Percentiles rank a stretch among this genome's conserved stretches.
Evolutionary conservation across 2,797 vertebrate species (phyloP).

Genomic region (Menidia menidia): DNA sequence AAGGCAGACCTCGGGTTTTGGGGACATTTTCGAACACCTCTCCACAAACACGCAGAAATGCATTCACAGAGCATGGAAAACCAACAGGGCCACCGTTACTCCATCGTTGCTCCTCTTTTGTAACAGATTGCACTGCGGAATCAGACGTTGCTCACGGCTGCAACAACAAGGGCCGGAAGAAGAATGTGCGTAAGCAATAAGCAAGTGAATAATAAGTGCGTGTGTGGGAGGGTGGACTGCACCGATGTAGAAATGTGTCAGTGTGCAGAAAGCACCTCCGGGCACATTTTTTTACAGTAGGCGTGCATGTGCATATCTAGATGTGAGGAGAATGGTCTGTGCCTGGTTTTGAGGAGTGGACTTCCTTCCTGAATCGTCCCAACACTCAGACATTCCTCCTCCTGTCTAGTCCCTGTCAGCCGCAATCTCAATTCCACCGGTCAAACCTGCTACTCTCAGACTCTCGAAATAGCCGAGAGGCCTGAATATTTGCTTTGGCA

Average conservation of each 20-base stretch:
- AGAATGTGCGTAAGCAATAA: slow-evolving; percentile 13
- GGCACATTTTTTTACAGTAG: slow-evolving; percentile 17
- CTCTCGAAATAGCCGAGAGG: not conserved
- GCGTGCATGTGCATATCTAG: slow-evolving; percentile 9
- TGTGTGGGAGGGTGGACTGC: slow-evolving; percentile 32
- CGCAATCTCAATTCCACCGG: slow-evolving; percentile 7
- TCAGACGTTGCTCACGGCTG: slow-evolving; percentile 11
- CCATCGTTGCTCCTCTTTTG: slow-evolving; percentile 6
- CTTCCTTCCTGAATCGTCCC: slow-evolving; percentile 67
- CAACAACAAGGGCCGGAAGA: slow-evolving; percentile 32
- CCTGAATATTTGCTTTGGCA: not conserved
- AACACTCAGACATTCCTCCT: slow-evolving; percentile 20
- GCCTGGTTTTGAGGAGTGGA: slow-evolving; percentile 56
- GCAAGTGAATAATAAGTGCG: slow-evolving; percentile 1
- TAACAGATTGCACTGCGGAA: slow-evolving; percentile 15
- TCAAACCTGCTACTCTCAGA: slow-evolving; percentile 8
- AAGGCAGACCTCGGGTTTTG: slow-evolving; percentile 13
- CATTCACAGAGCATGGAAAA: not conserved
- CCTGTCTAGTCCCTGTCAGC: slow-evolving; percentile 27
- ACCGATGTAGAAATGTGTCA: slow-evolving; percentile 4
- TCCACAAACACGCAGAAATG: not conserved
- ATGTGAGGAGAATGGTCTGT: slow-evolving; percentile 9
- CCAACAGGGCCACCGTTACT: not conserved
- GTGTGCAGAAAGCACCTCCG: not conserved
- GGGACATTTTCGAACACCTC: slow-evolving; percentile 5